Conservation (phyloP, 2,888 invertebrate species). For the Standfussiana lucernea region DNA sequence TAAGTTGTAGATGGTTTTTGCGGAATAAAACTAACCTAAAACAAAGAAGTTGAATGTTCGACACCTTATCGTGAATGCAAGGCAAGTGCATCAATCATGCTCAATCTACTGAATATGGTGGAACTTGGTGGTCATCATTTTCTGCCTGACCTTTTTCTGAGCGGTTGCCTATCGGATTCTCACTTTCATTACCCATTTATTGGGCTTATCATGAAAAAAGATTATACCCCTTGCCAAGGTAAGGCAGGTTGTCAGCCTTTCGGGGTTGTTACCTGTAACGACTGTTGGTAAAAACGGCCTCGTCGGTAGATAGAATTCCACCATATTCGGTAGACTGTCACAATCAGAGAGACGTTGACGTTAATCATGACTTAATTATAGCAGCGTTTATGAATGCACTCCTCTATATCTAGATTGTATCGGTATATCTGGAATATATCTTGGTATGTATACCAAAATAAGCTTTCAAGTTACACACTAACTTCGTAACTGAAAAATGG, state of each 20-base stretch:
- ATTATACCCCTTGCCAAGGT: background rate
- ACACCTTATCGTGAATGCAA: background rate
- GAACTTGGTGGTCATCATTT: background rate
- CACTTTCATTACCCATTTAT: background rate
- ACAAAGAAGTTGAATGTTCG: background rate
- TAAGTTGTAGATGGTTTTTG: conserved; percentile 1
- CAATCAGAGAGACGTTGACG: background rate
- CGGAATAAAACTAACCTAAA: background rate
- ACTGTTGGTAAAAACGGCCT: background rate
- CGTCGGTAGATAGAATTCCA: background rate
- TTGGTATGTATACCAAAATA: background rate
- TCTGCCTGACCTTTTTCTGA: background rate
- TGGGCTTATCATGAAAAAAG: background rate
- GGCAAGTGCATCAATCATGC: background rate
- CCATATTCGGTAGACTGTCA: background rate
- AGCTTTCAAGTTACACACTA: background rate
- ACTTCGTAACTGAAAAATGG: background rate
- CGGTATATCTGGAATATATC: too few relatives aligned
- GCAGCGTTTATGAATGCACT: background rate
- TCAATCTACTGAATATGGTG: background rate
- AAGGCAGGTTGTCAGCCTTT: background rate
- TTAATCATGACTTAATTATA: background rate
- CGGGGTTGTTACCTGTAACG: background rate
- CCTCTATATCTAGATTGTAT: background rate
- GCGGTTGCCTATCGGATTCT: background rate